Base-by-base conservation (phyloP, 2,113 vertebrate species). In the Seriola quinqueradiata region DNA sequence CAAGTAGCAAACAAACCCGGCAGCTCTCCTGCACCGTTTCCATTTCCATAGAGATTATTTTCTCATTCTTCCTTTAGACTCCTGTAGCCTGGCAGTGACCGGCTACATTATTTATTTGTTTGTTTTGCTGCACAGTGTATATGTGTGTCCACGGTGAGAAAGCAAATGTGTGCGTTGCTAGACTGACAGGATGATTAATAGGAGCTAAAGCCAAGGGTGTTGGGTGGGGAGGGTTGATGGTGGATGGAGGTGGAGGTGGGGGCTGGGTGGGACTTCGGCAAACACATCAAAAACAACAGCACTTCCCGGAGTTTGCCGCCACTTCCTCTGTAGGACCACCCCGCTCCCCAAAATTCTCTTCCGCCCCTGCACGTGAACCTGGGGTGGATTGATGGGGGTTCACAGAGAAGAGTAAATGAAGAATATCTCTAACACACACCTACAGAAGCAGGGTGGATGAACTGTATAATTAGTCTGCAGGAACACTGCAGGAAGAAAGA, bases 201-300 rank as follows among this genome's bases (percentile, higher is more conserved):
- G 86, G 64, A 84, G 87, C 87, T 91, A 83, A 44, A 84, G 58
- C 69, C 28, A 50, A 42, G 82, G 32, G 84, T 69, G 61, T 46
- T 34, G 60, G 3, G n/a, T 59, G 25, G 46, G 84, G 58, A 46
- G 78, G 40, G 14, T 21, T 79, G 84, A 69, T 59, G 74, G 67
- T 8, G 50, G 61, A 72, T 63, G 52, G 66, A 71, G 75, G 70
- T 86, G 63, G 73, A 81, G 72, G 66, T 68, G 90, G 85, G 84
- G 81, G 77, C 70, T 90, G 92, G 89, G 86, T 75, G 75, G 75
- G 74, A 84, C 81, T 85, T 89, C 60, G 34, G 78, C 84, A 87
- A 87, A 81, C 82, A 92, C 92, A 94, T 94, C 92, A 94, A 95
- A 94, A 92, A 87, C 89, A 94, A 91, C 86, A 91, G 82, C 79